These are phyloP conservation scores for Drosophila neotestacea DNA, from an alignment of 2,888 invertebrate species.

Conservation along the genomic window DNA sequence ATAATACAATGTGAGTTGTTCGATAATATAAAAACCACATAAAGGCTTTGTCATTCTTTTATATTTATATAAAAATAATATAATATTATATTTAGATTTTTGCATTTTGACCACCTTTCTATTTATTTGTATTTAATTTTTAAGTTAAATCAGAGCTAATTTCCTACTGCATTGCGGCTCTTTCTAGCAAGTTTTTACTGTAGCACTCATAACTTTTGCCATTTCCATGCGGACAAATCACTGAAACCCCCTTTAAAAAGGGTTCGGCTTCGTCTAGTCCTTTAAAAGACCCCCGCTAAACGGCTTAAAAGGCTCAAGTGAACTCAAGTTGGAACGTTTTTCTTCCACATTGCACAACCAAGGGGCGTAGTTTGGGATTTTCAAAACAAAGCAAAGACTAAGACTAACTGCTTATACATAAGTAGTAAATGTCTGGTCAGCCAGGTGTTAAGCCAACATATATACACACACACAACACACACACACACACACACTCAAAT, in stretches of 20 bases:
- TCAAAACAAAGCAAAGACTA: constrained; percentile 2
- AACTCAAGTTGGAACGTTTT: constrained; percentile 52
- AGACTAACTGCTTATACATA: constrained; percentile 22
- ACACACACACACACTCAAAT: not conserved
- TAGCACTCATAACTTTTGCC: constrained; percentile 31
- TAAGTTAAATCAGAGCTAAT: too few relatives aligned
- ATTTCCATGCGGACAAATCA: constrained; percentile 19
- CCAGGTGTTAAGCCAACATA: constrained; percentile 49
- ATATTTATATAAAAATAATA: too few relatives aligned
- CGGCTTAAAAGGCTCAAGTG: constrained; percentile 73
- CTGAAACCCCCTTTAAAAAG: constrained; percentile 7
- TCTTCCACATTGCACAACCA: constrained; percentile 45
- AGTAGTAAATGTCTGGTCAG: constrained; percentile 44
- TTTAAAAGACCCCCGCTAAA: constrained; percentile 36
- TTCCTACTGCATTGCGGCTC: not conserved
- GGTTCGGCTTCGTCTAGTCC: constrained; percentile 42
- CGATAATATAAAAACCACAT: too few relatives aligned
- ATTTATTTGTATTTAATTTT: too few relatives aligned
- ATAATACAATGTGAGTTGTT: too few relatives aligned
- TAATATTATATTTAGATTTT: too few relatives aligned
- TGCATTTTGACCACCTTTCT: too few relatives aligned
- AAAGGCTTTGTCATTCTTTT: too few relatives aligned
- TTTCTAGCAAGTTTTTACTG: constrained; percentile 46
- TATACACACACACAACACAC: constrained; percentile 4
- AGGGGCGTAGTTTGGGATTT: constrained; percentile 21